Evolutionary conservation across 2,113 vertebrate genomes (phyloP), one percentile per base, ranked within the genome.

Genomic region (Petromus typicus): DNA sequence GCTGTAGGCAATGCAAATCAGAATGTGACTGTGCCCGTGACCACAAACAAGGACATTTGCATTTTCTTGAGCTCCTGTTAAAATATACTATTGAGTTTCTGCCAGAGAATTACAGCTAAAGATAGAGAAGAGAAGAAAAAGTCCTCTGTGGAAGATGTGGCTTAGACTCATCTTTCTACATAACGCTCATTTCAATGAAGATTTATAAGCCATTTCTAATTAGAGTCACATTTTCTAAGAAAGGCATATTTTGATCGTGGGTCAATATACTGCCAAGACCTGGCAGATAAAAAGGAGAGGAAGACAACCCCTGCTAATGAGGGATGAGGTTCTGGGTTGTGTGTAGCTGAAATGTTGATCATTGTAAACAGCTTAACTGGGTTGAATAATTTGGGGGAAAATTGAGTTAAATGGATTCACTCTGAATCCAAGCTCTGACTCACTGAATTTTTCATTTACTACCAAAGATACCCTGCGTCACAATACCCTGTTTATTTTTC

Each of bases 31-130:
- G 37, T 37, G 23, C 37, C 93, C 0, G 0, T 66, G 90, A 92
- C 95, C 92, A 85, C 87, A 63, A 75, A 91, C 95, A 92, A 91
- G 95, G 71, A 61, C 85, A 92, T 95, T 84, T 86, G 90, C 88
- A 87, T 95, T 94, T 94, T 83, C 93, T 80, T 85, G 87, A 92
- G 89, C 83, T 93, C 86, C 54, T n/a, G 88, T 57, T 96, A 87
- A 96, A 96, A 97, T 92, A 89, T 76, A 88, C 95, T 34, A 63
- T 43, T 5, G 20, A 63, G 95, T 87, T 95, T 80, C 96, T 91
- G 93, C 56, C 82, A 96, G 66, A 64, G 79, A 90, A 71, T 56
- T 23, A 40, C 14, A 51, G 86, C 51, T 22, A 76, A 88, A 76
- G 25, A 40, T 9, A 32, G 30, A 51, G 30, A 32, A 69, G 32